Base-by-base conservation (phyloP, 2,113 vertebrate species). In the Albula goreensis region DNA sequence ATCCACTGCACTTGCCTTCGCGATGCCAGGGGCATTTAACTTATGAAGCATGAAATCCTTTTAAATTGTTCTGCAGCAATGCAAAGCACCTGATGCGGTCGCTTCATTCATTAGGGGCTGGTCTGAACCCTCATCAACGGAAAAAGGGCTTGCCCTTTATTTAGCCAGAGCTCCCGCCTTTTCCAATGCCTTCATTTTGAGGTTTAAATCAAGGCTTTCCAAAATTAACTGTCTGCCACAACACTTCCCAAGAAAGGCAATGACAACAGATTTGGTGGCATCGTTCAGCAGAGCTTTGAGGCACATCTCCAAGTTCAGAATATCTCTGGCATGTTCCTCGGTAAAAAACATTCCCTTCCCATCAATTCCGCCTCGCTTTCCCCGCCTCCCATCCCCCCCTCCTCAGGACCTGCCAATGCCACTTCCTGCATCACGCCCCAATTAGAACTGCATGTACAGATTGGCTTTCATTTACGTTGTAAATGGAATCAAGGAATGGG, bases 371-470 rank as follows among this genome's bases (percentile, higher is more conserved):
- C 53, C 41, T n/a, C 50, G 7, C 60, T 25, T 74, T 3, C 66
- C 22, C 81, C 56, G n/a, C 52, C 78, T 52, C 50, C 63, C 57
- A 41, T 51, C 22, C 51, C 79, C 50, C 70, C 11, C 50, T 31
- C 78, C 25, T 19, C 66, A n/a, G n/a, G 50, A 57, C 31, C 48
- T 85, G 81, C 83, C 83, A 87, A 78, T 17, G 50, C 60, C 50
- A 81, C 88, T 90, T 91, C 89, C 89, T 89, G 86, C 83, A 51
- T 49, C 4, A 41, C 77, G 74, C 88, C 86, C 56, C 86, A 88
- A 85, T 91, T 90, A 89, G 89, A 91, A 87, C 22, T 31, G 66
- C 25, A n/a, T 10, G 82, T 81, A 79, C 83, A 84, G 88, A 89
- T 90, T 79, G 70, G 82, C 84, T 89, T 89, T 88, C 89, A 85